Percentiles rank a stretch among this genome's conserved stretches.
phyloP scores from a whole-genome alignment of 2,113 vertebrate genomes.

The Phalacrocorax brasilianus region DNA sequence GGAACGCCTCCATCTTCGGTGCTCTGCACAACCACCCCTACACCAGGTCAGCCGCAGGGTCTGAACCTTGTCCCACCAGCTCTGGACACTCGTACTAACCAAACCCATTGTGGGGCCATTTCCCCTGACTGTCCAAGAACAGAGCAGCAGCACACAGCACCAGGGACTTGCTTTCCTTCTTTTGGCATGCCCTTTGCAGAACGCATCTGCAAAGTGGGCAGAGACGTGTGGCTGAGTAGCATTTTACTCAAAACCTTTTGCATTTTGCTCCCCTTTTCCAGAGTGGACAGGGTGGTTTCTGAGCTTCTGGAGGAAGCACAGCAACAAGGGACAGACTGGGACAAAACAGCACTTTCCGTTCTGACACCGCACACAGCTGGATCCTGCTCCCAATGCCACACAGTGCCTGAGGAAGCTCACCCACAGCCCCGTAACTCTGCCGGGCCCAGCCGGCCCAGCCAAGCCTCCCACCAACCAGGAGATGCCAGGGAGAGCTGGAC shows the following conservation, averaged over 20 bases:
- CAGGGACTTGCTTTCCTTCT: neutral
- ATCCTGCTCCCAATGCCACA: neutral
- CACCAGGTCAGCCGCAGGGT: rapidly evolving
- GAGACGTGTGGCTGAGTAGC: neutral
- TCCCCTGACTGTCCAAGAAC: rapidly evolving
- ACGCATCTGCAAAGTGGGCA: neutral
- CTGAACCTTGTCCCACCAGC: neutral
- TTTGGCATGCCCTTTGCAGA: neutral
- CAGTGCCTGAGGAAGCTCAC: neutral
- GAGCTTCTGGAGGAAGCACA: neutral
- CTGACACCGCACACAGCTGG: rapidly evolving
- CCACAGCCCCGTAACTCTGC: neutral
- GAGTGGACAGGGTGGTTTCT: neutral
- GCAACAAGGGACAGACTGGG: neutral
- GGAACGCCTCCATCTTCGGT: neutral
- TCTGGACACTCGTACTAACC: neutral
- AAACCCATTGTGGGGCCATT: neutral
- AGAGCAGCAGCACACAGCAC: neutral
- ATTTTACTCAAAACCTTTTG: neutral
- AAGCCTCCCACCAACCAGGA: neutral
- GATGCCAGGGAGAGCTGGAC: neutral
- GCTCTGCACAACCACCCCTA: too few relatives aligned
- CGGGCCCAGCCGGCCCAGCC: too few relatives aligned
- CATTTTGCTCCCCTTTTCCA: neutral
- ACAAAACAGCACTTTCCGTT: neutral